A percentile compares a stretch with the other conserved stretches of the same genome.
Conservation (phyloP, 2,888 invertebrate species). For the Chrysopilus asiliformis region DNA sequence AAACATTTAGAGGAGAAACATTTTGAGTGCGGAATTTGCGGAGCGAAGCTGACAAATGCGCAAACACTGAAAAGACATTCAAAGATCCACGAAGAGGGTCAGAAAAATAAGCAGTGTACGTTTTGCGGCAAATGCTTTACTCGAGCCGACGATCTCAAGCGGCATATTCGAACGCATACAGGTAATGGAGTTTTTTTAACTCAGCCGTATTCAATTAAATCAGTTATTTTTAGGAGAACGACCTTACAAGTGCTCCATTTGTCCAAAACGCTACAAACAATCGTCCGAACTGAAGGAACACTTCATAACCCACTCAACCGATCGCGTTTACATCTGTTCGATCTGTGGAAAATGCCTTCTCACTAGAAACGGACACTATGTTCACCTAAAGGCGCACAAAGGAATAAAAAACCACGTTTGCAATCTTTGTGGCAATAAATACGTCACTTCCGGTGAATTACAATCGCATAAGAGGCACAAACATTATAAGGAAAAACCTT, state of each 20-base stretch:
- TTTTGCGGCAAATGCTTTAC: conserved; percentile 19
- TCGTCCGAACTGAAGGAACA: conserved; percentile 19
- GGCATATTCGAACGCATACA: conserved; percentile 22
- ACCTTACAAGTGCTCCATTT: conserved; percentile 20
- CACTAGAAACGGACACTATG: conserved; percentile 19
- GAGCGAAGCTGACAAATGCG: conserved; percentile 3
- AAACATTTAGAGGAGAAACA: neutral
- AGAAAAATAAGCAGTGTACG: conserved; percentile 19
- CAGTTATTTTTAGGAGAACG: no score
- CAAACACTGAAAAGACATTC: conserved; percentile 10
- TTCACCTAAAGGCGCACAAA: conserved; percentile 19
- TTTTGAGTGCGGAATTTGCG: conserved; percentile 4
- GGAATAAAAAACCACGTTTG: conserved; percentile 19
- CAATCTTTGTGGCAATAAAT: conserved; percentile 16
- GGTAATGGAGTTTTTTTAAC: no score
- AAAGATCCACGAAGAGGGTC: conserved; percentile 21
- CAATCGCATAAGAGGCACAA: conserved; percentile 17
- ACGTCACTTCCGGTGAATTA: conserved; percentile 18
- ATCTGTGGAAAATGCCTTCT: conserved; percentile 19
- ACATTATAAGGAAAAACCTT: conserved; percentile 16
- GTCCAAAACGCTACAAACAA: conserved; percentile 21
- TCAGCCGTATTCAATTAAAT: no score
- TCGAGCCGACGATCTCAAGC: conserved; percentile 19
- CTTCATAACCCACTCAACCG: conserved; percentile 16
- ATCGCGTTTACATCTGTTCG: conserved; percentile 16